These are phyloP conservation scores for Conger conger DNA, from an alignment of 2,113 vertebrate species.

Conservation along the genomic window DNA sequence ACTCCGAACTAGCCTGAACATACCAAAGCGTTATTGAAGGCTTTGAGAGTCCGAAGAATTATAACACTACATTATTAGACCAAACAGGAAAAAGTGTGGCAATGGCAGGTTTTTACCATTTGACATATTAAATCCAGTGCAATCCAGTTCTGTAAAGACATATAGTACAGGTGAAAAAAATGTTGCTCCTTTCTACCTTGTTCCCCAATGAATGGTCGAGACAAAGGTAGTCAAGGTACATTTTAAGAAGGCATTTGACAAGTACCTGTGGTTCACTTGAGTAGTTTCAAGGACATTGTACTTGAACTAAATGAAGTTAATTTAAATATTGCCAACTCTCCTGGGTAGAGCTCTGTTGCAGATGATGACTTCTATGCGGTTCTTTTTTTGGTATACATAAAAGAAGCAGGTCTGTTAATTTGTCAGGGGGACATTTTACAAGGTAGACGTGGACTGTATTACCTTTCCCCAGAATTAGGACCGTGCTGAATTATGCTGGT, in stretches of 20 bases:
- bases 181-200: constrained; percentile 22
- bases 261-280: constrained; percentile 62
- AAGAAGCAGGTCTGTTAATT: constrained; percentile 65
- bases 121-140: neutral
- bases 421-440: constrained; percentile 67
- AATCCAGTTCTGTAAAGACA: neutral
- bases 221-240: constrained; percentile 51
- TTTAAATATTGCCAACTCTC: constrained; percentile 70
- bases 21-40: neutral
- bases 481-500: constrained; percentile 37
- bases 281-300: constrained; percentile 70
- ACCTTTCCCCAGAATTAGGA: constrained; percentile 56
- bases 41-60: neutral
- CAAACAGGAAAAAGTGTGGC: neutral
- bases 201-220: constrained; percentile 29
- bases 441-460: constrained; percentile 54
- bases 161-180: neutral
- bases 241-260: constrained; percentile 56
- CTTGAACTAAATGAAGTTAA: constrained; percentile 74
- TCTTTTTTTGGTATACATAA: constrained; percentile 51
- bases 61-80: neutral
- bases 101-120: neutral
- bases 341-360: constrained; percentile 56
- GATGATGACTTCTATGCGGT: constrained; percentile 59
- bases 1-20: neutral